phyloP scores from a whole-genome alignment of 2,888 invertebrate species.

The Conomelus anceps region DNA sequence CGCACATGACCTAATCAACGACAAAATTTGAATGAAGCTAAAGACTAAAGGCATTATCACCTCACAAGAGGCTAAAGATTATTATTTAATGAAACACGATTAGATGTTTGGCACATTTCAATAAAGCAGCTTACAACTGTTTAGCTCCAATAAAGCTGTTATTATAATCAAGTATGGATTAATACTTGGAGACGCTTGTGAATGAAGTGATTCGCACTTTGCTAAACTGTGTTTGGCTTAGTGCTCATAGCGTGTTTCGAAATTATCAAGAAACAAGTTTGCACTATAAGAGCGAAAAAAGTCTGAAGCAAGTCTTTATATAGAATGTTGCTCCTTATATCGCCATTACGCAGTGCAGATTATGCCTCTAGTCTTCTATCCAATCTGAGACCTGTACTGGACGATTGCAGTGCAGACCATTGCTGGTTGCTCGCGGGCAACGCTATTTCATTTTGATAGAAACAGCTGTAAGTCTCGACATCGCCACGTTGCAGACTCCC shows the following conservation, averaged over 20 bases:
- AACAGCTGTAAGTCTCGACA: background rate
- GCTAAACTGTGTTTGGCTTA: too few relatives aligned
- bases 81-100: too few relatives aligned
- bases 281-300: background rate
- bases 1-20: too few relatives aligned
- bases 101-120: too few relatives aligned
- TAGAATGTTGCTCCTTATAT: background rate
- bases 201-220: background rate
- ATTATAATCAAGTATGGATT: too few relatives aligned
- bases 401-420: background rate
- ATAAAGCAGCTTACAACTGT: too few relatives aligned
- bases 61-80: too few relatives aligned
- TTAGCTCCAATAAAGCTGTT: too few relatives aligned
- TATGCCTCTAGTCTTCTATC: background rate
- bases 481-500: background rate
- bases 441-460: background rate
- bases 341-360: background rate
- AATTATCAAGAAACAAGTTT: background rate
- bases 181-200: background rate
- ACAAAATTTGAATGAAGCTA: too few relatives aligned
- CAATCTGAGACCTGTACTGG: background rate
- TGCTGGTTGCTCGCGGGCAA: background rate
- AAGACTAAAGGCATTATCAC: too few relatives aligned
- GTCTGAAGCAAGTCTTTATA: background rate
- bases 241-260: background rate